These are phyloP conservation scores for Seladonia tumulorum DNA, from an alignment of 2,888 invertebrate genomes.

Conservation along the genomic window DNA sequence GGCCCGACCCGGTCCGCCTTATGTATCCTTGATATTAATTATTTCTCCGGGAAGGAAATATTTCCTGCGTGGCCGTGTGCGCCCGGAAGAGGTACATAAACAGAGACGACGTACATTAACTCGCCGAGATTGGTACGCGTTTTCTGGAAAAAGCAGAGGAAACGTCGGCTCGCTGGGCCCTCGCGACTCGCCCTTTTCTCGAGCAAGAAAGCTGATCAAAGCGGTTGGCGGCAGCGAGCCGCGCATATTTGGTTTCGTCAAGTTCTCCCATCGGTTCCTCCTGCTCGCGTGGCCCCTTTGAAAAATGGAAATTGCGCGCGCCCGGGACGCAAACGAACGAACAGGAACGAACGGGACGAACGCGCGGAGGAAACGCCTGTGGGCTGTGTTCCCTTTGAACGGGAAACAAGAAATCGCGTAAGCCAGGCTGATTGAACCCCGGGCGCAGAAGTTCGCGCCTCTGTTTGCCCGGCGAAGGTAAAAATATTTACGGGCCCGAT, in stretches of 20 bases:
- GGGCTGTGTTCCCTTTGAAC: conserved; percentile 63
- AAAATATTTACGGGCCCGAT: conserved; percentile 49
- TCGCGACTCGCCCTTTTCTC: conserved; percentile 23
- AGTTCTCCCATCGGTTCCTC: conserved; percentile 60
- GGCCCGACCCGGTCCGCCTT: neutral
- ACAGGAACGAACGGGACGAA: neutral
- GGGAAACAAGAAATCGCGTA: conserved; percentile 60
- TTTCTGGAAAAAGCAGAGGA: conserved; percentile 47
- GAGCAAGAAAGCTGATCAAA: conserved; percentile 68
- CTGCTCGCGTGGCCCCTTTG: conserved; percentile 53
- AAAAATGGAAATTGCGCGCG: conserved; percentile 73
- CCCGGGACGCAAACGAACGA: conserved; percentile 62
- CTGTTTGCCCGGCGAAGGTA: conserved; percentile 47
- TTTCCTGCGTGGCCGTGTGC: conserved; percentile 19
- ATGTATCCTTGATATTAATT: conserved; percentile 37
- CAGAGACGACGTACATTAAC: conserved; percentile 66
- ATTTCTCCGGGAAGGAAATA: conserved; percentile 27
- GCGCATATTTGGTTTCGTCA: conserved; percentile 70
- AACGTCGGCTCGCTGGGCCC: conserved; percentile 6
- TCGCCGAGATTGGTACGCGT: conserved; percentile 40
- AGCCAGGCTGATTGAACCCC: conserved; percentile 61
- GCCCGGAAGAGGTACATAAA: conserved; percentile 66
- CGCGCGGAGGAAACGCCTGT: conserved; percentile 57
- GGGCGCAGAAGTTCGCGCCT: conserved; percentile 49
- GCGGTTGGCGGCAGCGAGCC: conserved; percentile 51